Evolutionary conservation across 2,113 vertebrate species (phyloP), one percentile per base, ranked within the genome.

Genomic region (Chionodraco myersi): DNA sequence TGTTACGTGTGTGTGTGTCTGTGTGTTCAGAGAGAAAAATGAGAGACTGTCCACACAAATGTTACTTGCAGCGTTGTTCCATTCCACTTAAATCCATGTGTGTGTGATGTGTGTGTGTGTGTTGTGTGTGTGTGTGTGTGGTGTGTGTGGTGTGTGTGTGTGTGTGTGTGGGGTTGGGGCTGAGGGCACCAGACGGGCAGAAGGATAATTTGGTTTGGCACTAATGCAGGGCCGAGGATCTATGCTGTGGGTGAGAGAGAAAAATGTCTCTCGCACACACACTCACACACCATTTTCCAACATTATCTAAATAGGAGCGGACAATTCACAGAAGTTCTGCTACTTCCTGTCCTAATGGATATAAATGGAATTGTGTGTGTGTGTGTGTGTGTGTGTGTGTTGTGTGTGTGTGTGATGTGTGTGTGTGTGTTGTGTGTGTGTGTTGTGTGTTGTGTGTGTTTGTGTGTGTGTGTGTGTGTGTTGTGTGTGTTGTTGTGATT

Each of bases 171-270:
- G 74, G 81, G 60, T 72, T 79, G 79, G 77, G 81, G 82, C 79
- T 87, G 75, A 86, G 84, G 82, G 88, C 89, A 87, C 79, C 79
- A 92, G 90, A 93, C 71, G 59, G 87, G 89, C 89, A 92, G 84
- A 86, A 90, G 88, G 66, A 86, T 93, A 92, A 94, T 94, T 86
- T 92, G 83, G 89, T 90, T 89, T 94, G 92, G 93, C 93, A 94
- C 89, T 92, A 94, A 94, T 91, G 91, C 88, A 91, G 77, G 88
- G 83, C 80, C 34, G 52, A 86, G 73, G 75, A 85, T 86, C 77
- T 75, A 59, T 72, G 92, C 91, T 90, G 77, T 80, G 84, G 84
- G 91, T 93, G 87, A 87, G 88, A 87, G 87, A 87, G 88, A 87
- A 89, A 81, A 82, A 73, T 72, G 66, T 62, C 56, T 61, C 45